Percentiles rank a stretch among this genome's conserved stretches.
Conservation (phyloP, 1,140 invertebrate genomes). For the Galendromus occidentalis region DNA sequence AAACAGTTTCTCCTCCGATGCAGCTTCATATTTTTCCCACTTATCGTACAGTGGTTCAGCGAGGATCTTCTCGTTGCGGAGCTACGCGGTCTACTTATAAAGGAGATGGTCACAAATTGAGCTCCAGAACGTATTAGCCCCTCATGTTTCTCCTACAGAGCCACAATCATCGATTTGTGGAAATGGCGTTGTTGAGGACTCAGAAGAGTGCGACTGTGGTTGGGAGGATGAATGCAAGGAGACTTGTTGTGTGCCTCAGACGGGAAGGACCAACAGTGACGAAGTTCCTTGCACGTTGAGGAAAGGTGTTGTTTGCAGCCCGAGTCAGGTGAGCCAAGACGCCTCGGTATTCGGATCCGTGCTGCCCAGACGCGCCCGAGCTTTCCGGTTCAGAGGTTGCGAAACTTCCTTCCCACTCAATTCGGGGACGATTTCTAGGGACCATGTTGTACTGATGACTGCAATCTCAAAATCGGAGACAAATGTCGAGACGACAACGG, state of each 20-base stretch:
- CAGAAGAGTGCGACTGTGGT: constrained; percentile 94
- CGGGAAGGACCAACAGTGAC: constrained; percentile 40
- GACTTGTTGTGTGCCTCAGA: constrained; percentile 76
- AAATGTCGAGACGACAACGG: constrained; percentile 85
- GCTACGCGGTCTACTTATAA: no score
- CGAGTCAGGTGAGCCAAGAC: constrained; percentile 15
- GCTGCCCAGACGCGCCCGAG: not conserved
- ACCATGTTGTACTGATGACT: constrained; percentile 77
- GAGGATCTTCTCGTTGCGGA: constrained; percentile 15
- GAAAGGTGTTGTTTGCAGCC: constrained; percentile 20
- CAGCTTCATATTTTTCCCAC: constrained; percentile 14
- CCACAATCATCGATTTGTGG: constrained; percentile 79
- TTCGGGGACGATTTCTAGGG: constrained; percentile 43
- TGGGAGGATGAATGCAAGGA: constrained; percentile 88
- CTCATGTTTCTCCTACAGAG: constrained; percentile 39
- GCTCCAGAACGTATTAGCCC: no score
- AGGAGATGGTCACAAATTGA: not conserved
- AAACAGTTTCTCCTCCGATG: no score
- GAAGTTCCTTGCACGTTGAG: constrained; percentile 15
- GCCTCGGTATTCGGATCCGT: constrained; percentile 19
- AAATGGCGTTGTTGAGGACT: constrained; percentile 84
- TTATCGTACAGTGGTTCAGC: constrained; percentile 15
- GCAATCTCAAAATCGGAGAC: constrained; percentile 57
- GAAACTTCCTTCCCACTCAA: not conserved
- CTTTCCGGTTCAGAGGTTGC: not conserved